A percentile compares a stretch with the other conserved stretches of the same genome.
Evolutionary conservation across 1,140 invertebrate genomes (phyloP).

Genomic region (Pachyrhynchus sulphureomaculatus): DNA sequence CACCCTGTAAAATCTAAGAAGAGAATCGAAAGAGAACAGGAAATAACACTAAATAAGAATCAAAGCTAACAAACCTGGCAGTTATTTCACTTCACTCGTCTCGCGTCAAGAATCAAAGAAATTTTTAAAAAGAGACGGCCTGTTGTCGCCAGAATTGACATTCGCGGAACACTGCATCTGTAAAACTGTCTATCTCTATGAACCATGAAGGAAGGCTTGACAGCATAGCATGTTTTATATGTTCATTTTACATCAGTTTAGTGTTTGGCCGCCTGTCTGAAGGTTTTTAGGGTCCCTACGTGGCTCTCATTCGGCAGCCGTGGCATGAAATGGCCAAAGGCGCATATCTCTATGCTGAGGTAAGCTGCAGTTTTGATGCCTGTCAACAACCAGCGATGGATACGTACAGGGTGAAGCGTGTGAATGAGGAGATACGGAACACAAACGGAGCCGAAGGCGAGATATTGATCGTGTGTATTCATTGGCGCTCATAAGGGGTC

Average conservation of each 20-base stretch:
- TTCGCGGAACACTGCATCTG: constrained; percentile 25
- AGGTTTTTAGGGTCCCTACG: constrained; percentile 32
- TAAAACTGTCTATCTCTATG: constrained; percentile 29
- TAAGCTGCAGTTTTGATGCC: constrained; percentile 21
- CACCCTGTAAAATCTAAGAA: no score
- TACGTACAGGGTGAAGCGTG: constrained; percentile 1
- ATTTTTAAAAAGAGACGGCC: not conserved
- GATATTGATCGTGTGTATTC: not conserved
- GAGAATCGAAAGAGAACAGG: no score
- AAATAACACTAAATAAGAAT: no score
- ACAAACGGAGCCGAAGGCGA: not conserved
- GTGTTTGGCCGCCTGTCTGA: constrained; percentile 28
- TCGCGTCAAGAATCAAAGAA: not conserved
- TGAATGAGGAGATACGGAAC: not conserved
- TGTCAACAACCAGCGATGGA: constrained; percentile 5
- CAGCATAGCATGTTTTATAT: constrained; percentile 49
- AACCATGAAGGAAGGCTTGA: constrained; percentile 29
- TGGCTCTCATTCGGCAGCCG: constrained; percentile 29
- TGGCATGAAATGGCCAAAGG: constrained; percentile 26
- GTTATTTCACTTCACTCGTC: no score
- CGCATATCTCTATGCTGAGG: constrained; percentile 9
- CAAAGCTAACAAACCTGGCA: no score
- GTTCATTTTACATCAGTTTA: constrained; percentile 47
- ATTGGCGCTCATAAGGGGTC: not conserved
- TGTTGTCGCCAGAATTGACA: constrained; percentile 5